Base-by-base conservation (phyloP, 2,888 invertebrate species). In the Hermodice carunculata region DNA sequence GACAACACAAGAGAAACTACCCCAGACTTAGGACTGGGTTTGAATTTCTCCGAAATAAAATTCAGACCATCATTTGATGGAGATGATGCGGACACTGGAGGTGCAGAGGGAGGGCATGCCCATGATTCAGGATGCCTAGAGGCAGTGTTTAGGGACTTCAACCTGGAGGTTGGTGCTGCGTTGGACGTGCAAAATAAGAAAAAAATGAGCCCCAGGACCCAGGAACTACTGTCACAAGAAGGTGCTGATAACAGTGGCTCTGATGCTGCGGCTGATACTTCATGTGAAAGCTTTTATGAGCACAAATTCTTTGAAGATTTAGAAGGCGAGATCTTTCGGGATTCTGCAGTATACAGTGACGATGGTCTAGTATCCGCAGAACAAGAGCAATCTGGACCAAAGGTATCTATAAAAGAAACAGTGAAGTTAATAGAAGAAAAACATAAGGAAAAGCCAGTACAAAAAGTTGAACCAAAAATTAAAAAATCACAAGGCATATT, bases 291-390 rank as follows among this genome's bases (percentile, higher is more conserved):
- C 64, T 76, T 77, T 60, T 81, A 80, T 69, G 81, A 82, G 64
- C 71, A 75, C 6, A 83, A 91, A 90, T 52, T 66, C 34, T 61
- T 58, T 1, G 53, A 63, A 32, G 62, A 66, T 40, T 40, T 66
- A 19, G 66, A 66, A 34, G 90, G 89, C 74, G 92, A 91, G 73
- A 89, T 90, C 0, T 93, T 93, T 78, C 89, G 94, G 77, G 94
- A 94, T 83, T 93, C 93, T 57, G 93, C 94, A 69, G 92, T 94
- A 75, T 94, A 93, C 83, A 93, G 93, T 69, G 94, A 94, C 29
- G 66, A 66, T 34, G 61, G 51, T 24, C 34, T 40, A 77, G 66
- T 71, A 40, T 71, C 76, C 34, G 44, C 69, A 26, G 76, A 78
- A 34, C 24, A 51, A 5, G 60, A 66, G 6, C 56, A 42, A 8